Evolutionary conservation across 2,113 vertebrate genomes (phyloP).

Genomic region (Mixornis gularis): DNA sequence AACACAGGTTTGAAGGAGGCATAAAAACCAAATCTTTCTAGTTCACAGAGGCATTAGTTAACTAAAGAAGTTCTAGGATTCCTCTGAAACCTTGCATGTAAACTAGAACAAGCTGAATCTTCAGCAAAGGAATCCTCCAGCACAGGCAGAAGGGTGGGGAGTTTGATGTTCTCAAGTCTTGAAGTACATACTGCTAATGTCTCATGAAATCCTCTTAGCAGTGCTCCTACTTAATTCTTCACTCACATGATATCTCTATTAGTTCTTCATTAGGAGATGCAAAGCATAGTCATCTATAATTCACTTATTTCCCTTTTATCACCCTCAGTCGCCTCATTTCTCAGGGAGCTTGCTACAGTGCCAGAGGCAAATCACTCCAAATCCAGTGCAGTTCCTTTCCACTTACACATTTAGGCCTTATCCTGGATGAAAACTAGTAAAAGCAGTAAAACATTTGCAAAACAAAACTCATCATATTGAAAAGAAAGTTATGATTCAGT

Average conservation of each 20-base stretch:
- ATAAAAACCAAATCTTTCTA: background rate
- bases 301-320: background rate
- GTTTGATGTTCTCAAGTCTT: background rate
- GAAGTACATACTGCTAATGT: background rate
- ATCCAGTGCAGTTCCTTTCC: background rate
- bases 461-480: background rate
- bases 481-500: background rate
- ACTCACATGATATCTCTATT: background rate
- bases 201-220: background rate
- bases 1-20: background rate
- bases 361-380: background rate
- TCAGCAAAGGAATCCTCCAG: background rate
- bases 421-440: background rate
- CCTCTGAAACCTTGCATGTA: background rate
- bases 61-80: background rate
- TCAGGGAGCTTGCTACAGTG: background rate
- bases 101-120: background rate
- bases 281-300: background rate
- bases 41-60: background rate
- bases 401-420: background rate
- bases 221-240: background rate
- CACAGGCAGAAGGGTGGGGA: background rate
- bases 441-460: background rate
- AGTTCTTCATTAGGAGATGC: background rate
- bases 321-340: background rate